These are phyloP conservation scores for Drosophila barbarae DNA, from an alignment of 2,888 invertebrate species.

Conservation along the genomic window DNA sequence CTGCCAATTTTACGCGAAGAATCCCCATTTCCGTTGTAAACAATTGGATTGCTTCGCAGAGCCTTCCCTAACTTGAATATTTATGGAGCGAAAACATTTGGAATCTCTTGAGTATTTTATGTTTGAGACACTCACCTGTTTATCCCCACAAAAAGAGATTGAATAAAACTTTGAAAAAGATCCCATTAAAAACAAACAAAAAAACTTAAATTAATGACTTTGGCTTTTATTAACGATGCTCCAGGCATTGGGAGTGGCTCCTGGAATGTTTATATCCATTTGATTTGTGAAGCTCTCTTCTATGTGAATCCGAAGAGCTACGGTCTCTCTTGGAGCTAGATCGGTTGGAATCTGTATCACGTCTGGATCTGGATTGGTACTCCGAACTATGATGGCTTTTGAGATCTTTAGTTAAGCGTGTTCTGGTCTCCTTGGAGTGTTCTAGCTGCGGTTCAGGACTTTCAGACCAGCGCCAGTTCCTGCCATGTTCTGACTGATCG, in stretches of 20 bases:
- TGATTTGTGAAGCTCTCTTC: slow-evolving; percentile 3
- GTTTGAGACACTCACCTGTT: slow-evolving; percentile 44
- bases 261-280: not conserved
- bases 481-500: slow-evolving; percentile 43
- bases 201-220: slow-evolving; percentile 29
- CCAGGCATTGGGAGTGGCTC: slow-evolving; percentile 15
- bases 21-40: slow-evolving; percentile 29
- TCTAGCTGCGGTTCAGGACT: slow-evolving; percentile 82
- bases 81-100: slow-evolving; percentile 46
- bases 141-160: slow-evolving; percentile 63
- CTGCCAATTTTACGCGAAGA: slow-evolving; percentile 59
- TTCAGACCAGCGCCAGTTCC: slow-evolving; percentile 88
- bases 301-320: slow-evolving; percentile 3
- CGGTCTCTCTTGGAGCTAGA: not conserved
- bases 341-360: not conserved
- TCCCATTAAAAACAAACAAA: slow-evolving; percentile 51
- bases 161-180: slow-evolving; percentile 70
- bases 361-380: slow-evolving; percentile 1
- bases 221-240: slow-evolving; percentile 29
- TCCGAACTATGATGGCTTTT: not conserved
- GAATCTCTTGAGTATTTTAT: slow-evolving; percentile 62
- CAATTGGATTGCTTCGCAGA: slow-evolving; percentile 31
- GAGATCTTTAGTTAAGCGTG: not conserved
- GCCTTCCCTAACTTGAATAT: slow-evolving; percentile 41
- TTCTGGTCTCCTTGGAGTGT: not conserved